Evolutionary conservation across 2,797 vertebrate species (phyloP).

Genomic region (Meriones psammophilus): DNA sequence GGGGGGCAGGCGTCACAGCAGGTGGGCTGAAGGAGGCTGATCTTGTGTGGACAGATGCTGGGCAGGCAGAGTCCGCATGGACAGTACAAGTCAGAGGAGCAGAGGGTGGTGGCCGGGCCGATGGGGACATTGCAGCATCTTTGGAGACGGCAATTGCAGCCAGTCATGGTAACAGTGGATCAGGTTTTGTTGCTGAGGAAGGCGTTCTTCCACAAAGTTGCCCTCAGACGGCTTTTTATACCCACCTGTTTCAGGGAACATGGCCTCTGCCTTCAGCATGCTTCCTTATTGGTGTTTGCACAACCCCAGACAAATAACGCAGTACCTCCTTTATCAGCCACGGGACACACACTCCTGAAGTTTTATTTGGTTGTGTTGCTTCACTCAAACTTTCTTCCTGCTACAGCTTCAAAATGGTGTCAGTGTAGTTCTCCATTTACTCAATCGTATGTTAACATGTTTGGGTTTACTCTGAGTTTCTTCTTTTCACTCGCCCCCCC

Average conservation of each 20-base stretch:
- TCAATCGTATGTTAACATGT: background rate
- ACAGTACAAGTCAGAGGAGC: slow-evolving; percentile 26
- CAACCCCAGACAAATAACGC: slow-evolving; percentile 17
- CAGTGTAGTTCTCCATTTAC: background rate
- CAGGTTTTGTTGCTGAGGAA: background rate
- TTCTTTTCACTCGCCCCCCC: background rate
- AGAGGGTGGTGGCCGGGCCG: background rate
- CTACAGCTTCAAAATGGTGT: slow-evolving; percentile 37
- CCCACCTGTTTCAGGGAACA: background rate
- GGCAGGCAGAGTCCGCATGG: slow-evolving; percentile 31
- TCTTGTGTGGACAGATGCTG: slow-evolving; percentile 48
- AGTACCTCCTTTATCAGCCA: background rate
- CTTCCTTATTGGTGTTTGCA: slow-evolving; percentile 71
- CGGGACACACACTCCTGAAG: background rate
- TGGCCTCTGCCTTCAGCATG: slow-evolving; percentile 8
- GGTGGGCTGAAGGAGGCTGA: slow-evolving; percentile 65
- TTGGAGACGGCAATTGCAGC: background rate
- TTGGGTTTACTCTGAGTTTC: background rate
- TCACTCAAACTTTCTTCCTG: slow-evolving; percentile 46
- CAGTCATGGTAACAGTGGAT: slow-evolving; percentile 30
- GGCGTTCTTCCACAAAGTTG: background rate
- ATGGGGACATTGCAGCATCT: background rate
- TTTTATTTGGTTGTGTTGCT: slow-evolving; percentile 66
- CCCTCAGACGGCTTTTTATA: slow-evolving; percentile 59
- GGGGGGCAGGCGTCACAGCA: background rate